Evolutionary conservation across 1,140 invertebrate genomes (phyloP).

Genomic region (Heliconius nattereri): DNA sequence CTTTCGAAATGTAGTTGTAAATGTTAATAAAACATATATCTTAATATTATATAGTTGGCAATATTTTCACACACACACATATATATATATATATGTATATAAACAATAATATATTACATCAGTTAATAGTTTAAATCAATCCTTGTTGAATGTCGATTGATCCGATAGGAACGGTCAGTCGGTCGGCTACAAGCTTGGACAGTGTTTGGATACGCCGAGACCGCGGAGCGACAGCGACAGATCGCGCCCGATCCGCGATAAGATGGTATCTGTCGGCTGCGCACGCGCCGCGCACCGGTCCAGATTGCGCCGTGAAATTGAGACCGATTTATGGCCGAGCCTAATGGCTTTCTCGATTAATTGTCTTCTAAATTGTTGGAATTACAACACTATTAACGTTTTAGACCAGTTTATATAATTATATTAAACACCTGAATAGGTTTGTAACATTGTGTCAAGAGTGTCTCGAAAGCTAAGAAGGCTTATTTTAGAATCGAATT

Average conservation of each 20-base stretch:
- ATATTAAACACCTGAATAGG: conserved; percentile 4
- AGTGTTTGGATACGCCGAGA: conserved; percentile 61
- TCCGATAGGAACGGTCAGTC: conserved; percentile 43
- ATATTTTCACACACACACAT: conserved; percentile 21
- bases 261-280: conserved; percentile 57
- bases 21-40: conserved; percentile 14
- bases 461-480: not conserved
- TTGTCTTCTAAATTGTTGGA: conserved; percentile 47
- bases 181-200: conserved; percentile 41
- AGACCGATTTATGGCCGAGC: conserved; percentile 55
- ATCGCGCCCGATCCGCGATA: conserved; percentile 60
- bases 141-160: conserved; percentile 42
- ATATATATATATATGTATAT: not conserved
- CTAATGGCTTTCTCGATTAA: conserved; percentile 63
- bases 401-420: conserved; percentile 27
- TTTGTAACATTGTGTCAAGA: not conserved
- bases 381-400: conserved; percentile 39
- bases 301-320: conserved; percentile 54
- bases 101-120: conserved; percentile 31
- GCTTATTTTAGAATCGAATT: not conserved
- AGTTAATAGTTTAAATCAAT: conserved; percentile 32
- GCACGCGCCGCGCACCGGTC: conserved; percentile 61
- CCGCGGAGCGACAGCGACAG: conserved; percentile 49
- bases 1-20: conserved; percentile 28
- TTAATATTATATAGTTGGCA: conserved; percentile 13